Conservation (phyloP, 1,140 invertebrate genomes). For the Himalopsyche phryganea region DNA sequence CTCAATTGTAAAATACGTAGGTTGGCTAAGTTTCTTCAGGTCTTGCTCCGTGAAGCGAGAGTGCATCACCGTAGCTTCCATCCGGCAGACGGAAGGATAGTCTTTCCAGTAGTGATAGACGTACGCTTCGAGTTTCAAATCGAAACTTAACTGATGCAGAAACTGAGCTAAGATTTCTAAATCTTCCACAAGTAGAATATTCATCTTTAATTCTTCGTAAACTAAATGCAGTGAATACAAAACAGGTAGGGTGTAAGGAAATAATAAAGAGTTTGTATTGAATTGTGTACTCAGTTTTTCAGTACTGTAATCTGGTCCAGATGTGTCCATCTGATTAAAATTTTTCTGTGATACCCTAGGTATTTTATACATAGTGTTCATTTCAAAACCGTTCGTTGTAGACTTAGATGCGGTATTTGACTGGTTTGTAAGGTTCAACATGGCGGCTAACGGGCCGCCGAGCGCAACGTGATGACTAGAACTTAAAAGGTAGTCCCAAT, state of each 20-base stretch:
- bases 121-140: conserved; percentile 71
- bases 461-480: conserved; percentile 54
- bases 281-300: conserved; percentile 48
- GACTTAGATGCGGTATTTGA: conserved; percentile 9
- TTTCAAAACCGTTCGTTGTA: conserved; percentile 12
- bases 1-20: conserved; percentile 58
- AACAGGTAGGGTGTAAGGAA: conserved; percentile 69
- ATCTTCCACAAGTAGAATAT: conserved; percentile 65
- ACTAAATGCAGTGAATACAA: conserved; percentile 81
- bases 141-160: conserved; percentile 73
- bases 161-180: conserved; percentile 68
- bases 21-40: conserved; percentile 59
- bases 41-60: conserved; percentile 53
- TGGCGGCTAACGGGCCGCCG: conserved; percentile 38
- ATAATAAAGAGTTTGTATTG: conserved; percentile 66
- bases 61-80: conserved; percentile 42
- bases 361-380: conserved; percentile 16
- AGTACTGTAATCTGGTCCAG: conserved; percentile 25
- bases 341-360: conserved; percentile 7
- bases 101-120: conserved; percentile 82
- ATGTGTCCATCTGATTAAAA: conserved; percentile 24
- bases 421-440: conserved; percentile 39
- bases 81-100: conserved; percentile 63
- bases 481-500: conserved; percentile 74
- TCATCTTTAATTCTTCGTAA: conserved; percentile 89